These are phyloP conservation scores for Thymallus thymallus DNA, from an alignment of 2,113 vertebrate genomes.

Conservation along the genomic window DNA sequence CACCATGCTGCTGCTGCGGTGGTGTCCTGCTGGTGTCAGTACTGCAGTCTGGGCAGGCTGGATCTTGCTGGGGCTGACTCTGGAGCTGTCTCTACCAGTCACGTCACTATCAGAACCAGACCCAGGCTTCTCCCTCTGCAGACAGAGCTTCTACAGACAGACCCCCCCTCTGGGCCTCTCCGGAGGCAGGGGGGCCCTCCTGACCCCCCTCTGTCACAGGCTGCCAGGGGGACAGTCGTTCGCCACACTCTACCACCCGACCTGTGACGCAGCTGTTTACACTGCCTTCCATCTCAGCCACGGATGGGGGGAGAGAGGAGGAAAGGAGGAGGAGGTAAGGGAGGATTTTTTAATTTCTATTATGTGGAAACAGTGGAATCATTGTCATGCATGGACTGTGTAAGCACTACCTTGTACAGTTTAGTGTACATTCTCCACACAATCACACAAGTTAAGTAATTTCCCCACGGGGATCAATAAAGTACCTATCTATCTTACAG, in stretches of 20 bases:
- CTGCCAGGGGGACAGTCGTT: slow-evolving; percentile 60
- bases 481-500: too few species aligned
- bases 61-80: slow-evolving; percentile 57
- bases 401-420: neutral
- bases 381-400: too few species aligned
- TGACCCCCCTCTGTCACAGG: slow-evolving; percentile 63
- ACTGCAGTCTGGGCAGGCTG: slow-evolving; percentile 59
- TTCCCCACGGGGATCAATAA: too few species aligned
- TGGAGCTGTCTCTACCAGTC: slow-evolving; percentile 56
- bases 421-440: neutral
- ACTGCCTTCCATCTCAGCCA: slow-evolving; percentile 62
- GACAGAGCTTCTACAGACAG: slow-evolving; percentile 68
- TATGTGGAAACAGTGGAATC: too few species aligned
- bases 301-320: slow-evolving; percentile 47
- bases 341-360: neutral
- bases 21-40: slow-evolving; percentile 49
- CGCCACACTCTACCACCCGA: slow-evolving; percentile 60
- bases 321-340: slow-evolving; percentile 33
- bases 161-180: slow-evolving; percentile 54
- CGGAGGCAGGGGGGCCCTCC: slow-evolving; percentile 25
- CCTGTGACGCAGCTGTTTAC: slow-evolving; percentile 64
- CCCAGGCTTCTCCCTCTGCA: slow-evolving; percentile 52
- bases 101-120: slow-evolving; percentile 39
- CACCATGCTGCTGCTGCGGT: slow-evolving; percentile 42
- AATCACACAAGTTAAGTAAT: neutral